These are phyloP conservation scores for Malaclemys terrapin DNA, from an alignment of 2,113 vertebrate genomes.

Conservation along the genomic window DNA sequence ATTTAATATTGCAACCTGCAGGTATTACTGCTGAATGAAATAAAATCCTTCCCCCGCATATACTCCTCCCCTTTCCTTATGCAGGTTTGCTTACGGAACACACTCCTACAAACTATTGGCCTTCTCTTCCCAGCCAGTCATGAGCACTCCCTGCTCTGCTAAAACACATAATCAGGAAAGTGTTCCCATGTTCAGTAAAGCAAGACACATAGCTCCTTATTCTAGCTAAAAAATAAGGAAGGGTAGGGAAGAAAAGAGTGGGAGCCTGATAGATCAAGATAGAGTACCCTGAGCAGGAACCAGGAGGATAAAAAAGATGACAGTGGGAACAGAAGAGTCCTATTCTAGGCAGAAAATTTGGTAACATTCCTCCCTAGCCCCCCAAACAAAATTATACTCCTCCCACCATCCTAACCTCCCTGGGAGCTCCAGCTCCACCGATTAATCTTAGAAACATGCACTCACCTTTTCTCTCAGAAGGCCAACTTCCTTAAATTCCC, in stretches of 20 bases:
- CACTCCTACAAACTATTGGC: background rate
- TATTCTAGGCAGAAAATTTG: background rate
- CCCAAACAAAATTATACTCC: background rate
- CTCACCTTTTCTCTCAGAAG: background rate
- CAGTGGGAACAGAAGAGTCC: background rate
- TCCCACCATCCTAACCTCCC: background rate
- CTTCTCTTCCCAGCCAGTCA: background rate
- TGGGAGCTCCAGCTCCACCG: background rate
- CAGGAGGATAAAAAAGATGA: background rate
- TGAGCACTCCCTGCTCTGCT: background rate
- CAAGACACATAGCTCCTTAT: background rate
- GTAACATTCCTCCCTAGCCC: background rate
- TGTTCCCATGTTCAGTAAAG: background rate
- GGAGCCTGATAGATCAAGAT: background rate
- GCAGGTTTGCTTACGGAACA: accelerated
- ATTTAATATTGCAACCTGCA: background rate
- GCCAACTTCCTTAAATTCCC: background rate
- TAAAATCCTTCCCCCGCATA: background rate
- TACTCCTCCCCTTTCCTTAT: background rate
- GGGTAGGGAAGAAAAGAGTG: background rate
- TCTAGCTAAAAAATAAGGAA: accelerated
- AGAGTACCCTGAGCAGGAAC: background rate
- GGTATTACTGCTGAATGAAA: background rate
- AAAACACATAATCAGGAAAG: background rate
- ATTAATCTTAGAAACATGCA: background rate